Evolutionary conservation across 2,797 vertebrate genomes (phyloP).

Genomic region (Sternotherus odoratus): DNA sequence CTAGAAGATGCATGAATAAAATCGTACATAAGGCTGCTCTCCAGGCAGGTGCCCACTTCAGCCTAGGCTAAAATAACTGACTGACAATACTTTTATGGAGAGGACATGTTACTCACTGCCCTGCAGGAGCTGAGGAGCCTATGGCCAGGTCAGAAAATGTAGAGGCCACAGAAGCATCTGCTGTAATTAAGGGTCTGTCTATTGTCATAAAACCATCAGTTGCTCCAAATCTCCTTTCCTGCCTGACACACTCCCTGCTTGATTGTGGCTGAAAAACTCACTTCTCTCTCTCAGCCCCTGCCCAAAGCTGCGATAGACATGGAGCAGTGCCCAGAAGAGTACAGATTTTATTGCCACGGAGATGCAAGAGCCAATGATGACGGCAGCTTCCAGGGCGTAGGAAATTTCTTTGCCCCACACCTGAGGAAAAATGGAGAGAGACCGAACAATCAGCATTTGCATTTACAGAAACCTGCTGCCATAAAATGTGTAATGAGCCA

Average conservation of each 20-base stretch:
- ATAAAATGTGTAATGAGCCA: neutral
- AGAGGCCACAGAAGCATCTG: neutral
- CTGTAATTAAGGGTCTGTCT: neutral
- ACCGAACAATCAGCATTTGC: neutral
- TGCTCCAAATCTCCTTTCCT: neutral
- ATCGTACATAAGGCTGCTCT: neutral
- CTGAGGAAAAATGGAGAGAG: slow-evolving; percentile 54
- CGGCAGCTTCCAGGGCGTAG: slow-evolving; percentile 84
- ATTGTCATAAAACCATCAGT: neutral
- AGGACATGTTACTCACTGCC: neutral
- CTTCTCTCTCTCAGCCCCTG: slow-evolving; percentile 89
- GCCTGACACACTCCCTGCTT: accelerated
- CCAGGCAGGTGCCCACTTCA: neutral
- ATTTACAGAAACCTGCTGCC: neutral
- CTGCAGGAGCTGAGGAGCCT: neutral
- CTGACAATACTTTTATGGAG: neutral
- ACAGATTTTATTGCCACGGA: slow-evolving; percentile 86
- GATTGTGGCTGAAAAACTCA: slow-evolving; percentile 74
- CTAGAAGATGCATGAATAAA: neutral
- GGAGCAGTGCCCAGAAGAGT: slow-evolving; percentile 83
- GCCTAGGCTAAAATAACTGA: neutral
- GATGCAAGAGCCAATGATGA: slow-evolving; percentile 82
- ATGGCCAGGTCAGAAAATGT: neutral
- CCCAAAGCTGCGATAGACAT: slow-evolving; percentile 85
- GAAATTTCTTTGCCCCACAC: slow-evolving; percentile 81